Percentiles rank a stretch among this genome's conserved stretches.
These are phyloP conservation scores for Leptinotarsa defecta DNA, from an alignment of 1,140 invertebrate species.

Conservation along the genomic window DNA sequence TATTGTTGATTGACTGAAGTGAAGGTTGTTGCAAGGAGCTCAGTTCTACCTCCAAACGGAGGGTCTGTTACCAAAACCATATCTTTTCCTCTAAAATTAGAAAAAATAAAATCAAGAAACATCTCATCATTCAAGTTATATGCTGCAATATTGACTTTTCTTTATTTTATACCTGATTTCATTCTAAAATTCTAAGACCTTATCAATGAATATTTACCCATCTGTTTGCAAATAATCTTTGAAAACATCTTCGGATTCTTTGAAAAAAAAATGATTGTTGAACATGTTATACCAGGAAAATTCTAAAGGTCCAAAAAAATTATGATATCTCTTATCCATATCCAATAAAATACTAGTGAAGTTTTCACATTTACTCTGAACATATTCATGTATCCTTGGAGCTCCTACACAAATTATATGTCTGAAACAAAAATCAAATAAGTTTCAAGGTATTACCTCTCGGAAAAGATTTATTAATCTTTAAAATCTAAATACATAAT, in stretches of 20 bases:
- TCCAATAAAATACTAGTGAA: conserved; percentile 75
- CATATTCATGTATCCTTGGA: conserved; percentile 75
- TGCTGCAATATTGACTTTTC: too few relatives aligned
- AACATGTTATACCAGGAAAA: conserved; percentile 88
- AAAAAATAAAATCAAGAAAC: not conserved
- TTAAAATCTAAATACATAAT: too few relatives aligned
- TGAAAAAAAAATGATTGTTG: conserved; percentile 83
- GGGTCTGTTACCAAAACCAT: conserved; percentile 81
- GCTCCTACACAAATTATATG: conserved; percentile 79
- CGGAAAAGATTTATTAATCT: too few relatives aligned
- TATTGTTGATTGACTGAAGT: conserved; percentile 65
- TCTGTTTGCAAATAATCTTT: conserved; percentile 38
- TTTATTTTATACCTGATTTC: too few relatives aligned
- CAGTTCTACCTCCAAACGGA: conserved; percentile 85
- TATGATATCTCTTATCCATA: conserved; percentile 73
- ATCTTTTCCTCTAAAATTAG: conserved; percentile 60
- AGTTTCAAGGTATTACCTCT: too few relatives aligned
- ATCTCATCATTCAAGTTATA: too few relatives aligned
- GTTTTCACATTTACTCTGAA: conserved; percentile 58
- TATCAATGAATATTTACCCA: conserved; percentile 28
- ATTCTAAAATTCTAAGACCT: too few relatives aligned
- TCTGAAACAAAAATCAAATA: conserved; percentile 53
- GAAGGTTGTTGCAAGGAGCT: conserved; percentile 74
- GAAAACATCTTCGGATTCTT: conserved; percentile 53
- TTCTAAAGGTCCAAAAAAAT: conserved; percentile 69